phyloP scores from a whole-genome alignment of 2,888 invertebrate species.

The Cactoblastis cactorum region DNA sequence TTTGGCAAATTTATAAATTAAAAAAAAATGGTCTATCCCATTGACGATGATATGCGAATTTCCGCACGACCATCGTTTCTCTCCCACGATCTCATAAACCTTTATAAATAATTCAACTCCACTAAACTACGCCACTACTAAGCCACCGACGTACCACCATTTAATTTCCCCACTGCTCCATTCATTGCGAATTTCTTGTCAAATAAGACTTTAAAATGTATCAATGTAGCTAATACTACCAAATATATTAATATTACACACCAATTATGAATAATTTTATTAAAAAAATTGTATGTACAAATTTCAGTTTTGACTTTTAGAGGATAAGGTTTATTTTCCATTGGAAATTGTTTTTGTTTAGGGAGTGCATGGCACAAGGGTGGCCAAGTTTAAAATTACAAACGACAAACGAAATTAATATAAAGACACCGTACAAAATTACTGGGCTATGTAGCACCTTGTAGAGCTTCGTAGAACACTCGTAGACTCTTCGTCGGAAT shows the following conservation, averaged over 20 bases:
- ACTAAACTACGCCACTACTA: slow-evolving; percentile 30
- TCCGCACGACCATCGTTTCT: neutral
- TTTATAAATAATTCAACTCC: slow-evolving; percentile 49
- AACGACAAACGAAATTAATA: no score
- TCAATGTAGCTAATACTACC: slow-evolving; percentile 16
- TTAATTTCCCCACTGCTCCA: slow-evolving; percentile 34
- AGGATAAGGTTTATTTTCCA: neutral
- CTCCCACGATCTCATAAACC: slow-evolving; percentile 29
- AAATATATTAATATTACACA: slow-evolving; percentile 24
- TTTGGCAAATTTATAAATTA: no score
- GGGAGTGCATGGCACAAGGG: neutral
- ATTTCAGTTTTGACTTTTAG: slow-evolving; percentile 10
- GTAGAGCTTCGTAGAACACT: neutral
- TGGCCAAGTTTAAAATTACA: neutral
- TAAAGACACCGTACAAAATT: no score
- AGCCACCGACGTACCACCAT: slow-evolving; percentile 36
- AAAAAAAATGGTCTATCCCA: neutral
- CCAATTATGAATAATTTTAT: slow-evolving; percentile 26
- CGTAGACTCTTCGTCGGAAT: neutral
- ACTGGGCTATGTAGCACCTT: neutral
- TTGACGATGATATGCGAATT: neutral
- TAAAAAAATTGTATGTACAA: slow-evolving; percentile 15
- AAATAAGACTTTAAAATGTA: slow-evolving; percentile 14
- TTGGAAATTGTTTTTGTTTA: neutral
- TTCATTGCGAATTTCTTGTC: slow-evolving; percentile 21